Evolutionary conservation across 2,888 invertebrate species (phyloP).

Genomic region (Pristionchus mayeri): DNA sequence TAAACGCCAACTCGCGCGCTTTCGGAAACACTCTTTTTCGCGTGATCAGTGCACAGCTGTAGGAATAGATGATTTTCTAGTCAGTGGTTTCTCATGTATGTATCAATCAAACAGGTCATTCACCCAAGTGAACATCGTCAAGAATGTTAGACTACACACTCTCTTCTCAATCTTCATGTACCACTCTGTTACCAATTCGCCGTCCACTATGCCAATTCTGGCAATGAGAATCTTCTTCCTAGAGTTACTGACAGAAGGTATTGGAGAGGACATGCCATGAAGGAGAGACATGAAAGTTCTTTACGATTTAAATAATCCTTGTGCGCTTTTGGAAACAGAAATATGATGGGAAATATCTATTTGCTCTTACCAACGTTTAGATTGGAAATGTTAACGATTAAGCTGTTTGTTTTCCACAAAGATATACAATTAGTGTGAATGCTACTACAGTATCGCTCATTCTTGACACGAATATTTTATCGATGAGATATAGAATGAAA

Average conservation of each 20-base stretch:
- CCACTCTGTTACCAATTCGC: conserved; percentile 45
- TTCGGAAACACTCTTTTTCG: conserved; percentile 15
- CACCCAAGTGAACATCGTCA: conserved; percentile 11
- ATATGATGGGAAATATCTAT: too few species aligned
- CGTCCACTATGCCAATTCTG: conserved; percentile 7
- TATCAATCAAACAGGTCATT: background rate
- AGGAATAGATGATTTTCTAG: background rate
- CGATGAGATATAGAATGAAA: background rate
- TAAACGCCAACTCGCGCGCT: background rate
- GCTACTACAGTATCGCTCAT: too few species aligned
- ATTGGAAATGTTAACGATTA: too few species aligned
- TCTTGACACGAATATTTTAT: conserved; percentile 21
- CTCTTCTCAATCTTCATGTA: background rate
- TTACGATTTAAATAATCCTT: too few species aligned
- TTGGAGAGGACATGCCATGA: conserved; percentile 40
- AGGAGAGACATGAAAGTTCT: conserved; percentile 13
- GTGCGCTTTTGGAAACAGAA: too few species aligned
- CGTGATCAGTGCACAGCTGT: background rate
- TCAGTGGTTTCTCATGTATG: too few species aligned
- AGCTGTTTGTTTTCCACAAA: too few species aligned
- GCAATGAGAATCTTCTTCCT: conserved; percentile 8
- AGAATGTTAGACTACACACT: too few species aligned
- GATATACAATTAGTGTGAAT: too few species aligned
- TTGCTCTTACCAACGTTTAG: too few species aligned
- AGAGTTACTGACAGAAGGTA: background rate